Conservation (phyloP, 2,113 vertebrate genomes). For the Porphyrio hochstetteri region DNA sequence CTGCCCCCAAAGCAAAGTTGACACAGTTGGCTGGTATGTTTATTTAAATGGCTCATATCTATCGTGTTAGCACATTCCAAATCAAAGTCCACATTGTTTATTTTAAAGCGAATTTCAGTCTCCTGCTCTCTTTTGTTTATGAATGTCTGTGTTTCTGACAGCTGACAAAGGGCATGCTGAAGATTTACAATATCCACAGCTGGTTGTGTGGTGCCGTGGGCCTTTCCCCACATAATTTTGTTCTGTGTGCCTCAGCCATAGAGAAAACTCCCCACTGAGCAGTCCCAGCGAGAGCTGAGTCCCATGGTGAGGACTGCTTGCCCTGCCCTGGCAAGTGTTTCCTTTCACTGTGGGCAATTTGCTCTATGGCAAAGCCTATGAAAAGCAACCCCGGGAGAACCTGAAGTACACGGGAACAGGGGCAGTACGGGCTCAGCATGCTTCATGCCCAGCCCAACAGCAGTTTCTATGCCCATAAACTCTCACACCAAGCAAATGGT, state of each 20-base stretch:
- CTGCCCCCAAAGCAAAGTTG: slow-evolving; percentile 2
- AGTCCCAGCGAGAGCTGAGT: slow-evolving; percentile 12
- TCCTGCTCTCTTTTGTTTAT: slow-evolving; percentile 44
- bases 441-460: background rate
- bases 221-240: slow-evolving; percentile 3
- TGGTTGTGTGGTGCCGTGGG: background rate
- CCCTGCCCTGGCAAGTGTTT: slow-evolving; percentile 30
- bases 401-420: background rate
- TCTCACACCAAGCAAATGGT: background rate
- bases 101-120: slow-evolving; percentile 49
- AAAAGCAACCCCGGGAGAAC: background rate
- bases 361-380: background rate
- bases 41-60: slow-evolving; percentile 49
- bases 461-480: background rate
- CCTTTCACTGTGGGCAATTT: background rate
- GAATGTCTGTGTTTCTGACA: slow-evolving; percentile 57
- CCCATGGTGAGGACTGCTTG: background rate
- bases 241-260: background rate
- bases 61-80: slow-evolving; percentile 40
- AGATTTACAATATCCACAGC: slow-evolving; percentile 30
- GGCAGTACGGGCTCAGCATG: background rate
- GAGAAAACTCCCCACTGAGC: slow-evolving; percentile 34
- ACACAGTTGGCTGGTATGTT: background rate
- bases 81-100: slow-evolving; percentile 37
- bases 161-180: slow-evolving; percentile 55